Conservation (phyloP, 2,888 invertebrate genomes). For the Pheosia gnoma region DNA sequence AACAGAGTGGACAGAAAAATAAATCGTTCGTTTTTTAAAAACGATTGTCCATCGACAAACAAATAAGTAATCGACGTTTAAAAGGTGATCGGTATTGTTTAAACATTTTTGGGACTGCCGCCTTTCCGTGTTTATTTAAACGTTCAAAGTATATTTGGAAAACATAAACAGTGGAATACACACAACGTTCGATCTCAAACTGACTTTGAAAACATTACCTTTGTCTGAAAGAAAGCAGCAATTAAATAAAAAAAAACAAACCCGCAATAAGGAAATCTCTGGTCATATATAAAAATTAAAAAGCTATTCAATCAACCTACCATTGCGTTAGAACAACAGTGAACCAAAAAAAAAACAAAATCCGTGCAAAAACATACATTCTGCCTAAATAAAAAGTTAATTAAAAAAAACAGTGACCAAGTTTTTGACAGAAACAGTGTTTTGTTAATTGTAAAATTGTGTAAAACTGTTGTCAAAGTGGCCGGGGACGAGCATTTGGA, state of each 20-base stretch:
- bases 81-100: slow-evolving; percentile 72
- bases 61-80: slow-evolving; percentile 76
- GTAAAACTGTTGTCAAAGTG: slow-evolving; percentile 74
- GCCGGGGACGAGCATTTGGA: slow-evolving; percentile 82
- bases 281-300: not conserved
- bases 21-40: slow-evolving; percentile 40
- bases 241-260: not conserved
- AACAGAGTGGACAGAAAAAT: slow-evolving; percentile 25
- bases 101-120: slow-evolving; percentile 74
- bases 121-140: slow-evolving; percentile 64
- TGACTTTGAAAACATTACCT: slow-evolving; percentile 1
- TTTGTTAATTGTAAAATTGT: slow-evolving; percentile 45
- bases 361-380: slow-evolving; percentile 14
- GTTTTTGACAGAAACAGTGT: slow-evolving; percentile 14
- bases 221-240: not conserved
- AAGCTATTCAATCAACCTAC: not conserved
- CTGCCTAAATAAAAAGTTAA: not conserved
- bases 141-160: slow-evolving; percentile 56
- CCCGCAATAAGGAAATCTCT: not conserved
- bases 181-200: slow-evolving; percentile 26
- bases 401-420: not conserved
- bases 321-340: slow-evolving; percentile 10
- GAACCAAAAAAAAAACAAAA: slow-evolving; percentile 15
- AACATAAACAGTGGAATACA: slow-evolving; percentile 49
- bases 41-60: slow-evolving; percentile 58